Evolutionary conservation across 2,797 vertebrate genomes (phyloP).

Genomic region (Columba guinea): DNA sequence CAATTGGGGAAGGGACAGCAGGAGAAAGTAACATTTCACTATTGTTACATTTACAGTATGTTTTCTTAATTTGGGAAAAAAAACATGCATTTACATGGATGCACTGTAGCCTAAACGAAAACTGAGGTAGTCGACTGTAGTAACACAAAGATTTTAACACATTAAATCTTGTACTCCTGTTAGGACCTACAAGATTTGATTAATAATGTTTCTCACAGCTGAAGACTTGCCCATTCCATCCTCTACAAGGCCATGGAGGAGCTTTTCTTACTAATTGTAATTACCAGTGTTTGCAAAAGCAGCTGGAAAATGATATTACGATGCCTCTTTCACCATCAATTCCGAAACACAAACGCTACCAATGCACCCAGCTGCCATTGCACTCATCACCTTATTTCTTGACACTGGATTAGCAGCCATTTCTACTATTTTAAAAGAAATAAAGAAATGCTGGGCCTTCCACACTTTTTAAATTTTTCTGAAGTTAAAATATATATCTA

Average conservation of each 20-base stretch:
- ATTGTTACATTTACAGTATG: rapidly evolving
- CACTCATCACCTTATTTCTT: neutral
- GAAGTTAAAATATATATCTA: too few species aligned
- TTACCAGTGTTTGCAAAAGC: neutral
- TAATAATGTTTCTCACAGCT: neutral
- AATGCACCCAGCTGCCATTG: neutral
- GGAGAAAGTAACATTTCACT: neutral
- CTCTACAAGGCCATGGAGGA: neutral
- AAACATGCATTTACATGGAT: rapidly evolving
- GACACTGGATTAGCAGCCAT: too few species aligned
- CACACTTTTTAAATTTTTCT: neutral
- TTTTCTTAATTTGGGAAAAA: neutral
- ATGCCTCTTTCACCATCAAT: neutral
- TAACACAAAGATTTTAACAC: neutral
- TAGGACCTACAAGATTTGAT: neutral
- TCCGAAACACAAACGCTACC: neutral
- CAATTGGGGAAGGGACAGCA: rapidly evolving
- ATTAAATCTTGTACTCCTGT: neutral
- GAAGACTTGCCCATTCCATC: neutral
- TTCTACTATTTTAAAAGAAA: neutral
- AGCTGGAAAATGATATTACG: neutral
- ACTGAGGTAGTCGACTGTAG: rapidly evolving
- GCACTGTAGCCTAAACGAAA: neutral
- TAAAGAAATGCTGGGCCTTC: neutral
- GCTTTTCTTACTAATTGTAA: neutral